These are phyloP conservation scores for Uropetala carovei DNA, from an alignment of 2,888 invertebrate species.

Conservation along the genomic window DNA sequence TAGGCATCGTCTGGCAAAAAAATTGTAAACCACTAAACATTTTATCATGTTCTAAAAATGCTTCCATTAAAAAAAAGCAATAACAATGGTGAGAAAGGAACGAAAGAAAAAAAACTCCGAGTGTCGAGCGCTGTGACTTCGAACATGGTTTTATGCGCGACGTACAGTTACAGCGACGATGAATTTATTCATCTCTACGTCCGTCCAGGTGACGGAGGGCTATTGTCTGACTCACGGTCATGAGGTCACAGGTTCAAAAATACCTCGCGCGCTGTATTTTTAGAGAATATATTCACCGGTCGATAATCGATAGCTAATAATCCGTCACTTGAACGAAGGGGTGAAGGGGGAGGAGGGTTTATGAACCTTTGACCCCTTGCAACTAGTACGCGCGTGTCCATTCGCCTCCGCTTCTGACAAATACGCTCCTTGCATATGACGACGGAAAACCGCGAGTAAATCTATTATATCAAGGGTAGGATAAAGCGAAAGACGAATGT, in stretches of 20 bases:
- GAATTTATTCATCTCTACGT: slow-evolving; percentile 43
- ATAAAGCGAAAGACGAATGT: slow-evolving; percentile 4
- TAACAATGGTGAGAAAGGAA: no score
- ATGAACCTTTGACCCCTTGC: neutral
- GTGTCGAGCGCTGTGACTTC: neutral
- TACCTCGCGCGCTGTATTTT: slow-evolving; percentile 37
- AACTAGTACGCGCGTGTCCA: neutral
- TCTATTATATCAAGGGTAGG: neutral
- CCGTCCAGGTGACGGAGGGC: neutral
- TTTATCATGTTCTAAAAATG: no score
- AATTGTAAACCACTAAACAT: no score
- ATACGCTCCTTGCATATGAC: neutral
- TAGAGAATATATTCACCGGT: slow-evolving; percentile 6
- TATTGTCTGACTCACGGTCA: slow-evolving; percentile 53
- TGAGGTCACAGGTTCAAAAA: slow-evolving; percentile 53
- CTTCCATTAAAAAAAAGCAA: no score
- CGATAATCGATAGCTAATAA: neutral
- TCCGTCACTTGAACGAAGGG: neutral
- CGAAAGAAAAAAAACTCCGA: neutral
- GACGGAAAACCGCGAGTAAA: neutral
- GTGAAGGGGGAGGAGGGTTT: neutral
- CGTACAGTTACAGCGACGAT: neutral
- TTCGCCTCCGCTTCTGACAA: neutral
- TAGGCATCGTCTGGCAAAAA: no score
- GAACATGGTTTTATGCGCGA: neutral